Conservation (phyloP, 2,888 invertebrate species). For the Tholera decimalis region DNA sequence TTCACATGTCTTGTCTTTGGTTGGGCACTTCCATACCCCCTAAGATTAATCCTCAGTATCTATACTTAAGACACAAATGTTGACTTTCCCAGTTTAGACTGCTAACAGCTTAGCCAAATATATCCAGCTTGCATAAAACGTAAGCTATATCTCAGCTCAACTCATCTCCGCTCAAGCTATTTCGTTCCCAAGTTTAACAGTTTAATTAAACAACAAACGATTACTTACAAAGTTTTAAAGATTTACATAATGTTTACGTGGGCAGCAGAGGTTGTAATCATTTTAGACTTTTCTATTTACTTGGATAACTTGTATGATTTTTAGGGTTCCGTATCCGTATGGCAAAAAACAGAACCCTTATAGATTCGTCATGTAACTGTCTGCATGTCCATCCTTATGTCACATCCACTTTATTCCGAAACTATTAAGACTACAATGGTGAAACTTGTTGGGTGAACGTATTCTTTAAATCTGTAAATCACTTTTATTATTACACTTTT, state of each 20-base stretch:
- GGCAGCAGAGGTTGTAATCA: conserved; percentile 25
- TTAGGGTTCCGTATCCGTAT: not conserved
- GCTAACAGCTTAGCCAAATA: not conserved
- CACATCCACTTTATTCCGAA: no score
- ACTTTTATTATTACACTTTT: no score
- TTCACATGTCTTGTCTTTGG: no score
- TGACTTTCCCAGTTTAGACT: not conserved
- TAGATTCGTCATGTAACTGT: no score
- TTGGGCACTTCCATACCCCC: no score
- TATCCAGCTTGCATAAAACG: not conserved
- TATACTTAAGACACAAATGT: not conserved
- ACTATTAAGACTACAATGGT: no score
- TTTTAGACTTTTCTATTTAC: conserved; percentile 20
- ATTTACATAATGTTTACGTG: conserved; percentile 47
- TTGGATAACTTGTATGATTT: not conserved
- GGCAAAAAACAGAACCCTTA: no score
- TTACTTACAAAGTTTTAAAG: conserved; percentile 42
- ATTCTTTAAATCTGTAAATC: no score
- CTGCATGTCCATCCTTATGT: no score
- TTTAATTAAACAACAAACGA: conserved; percentile 56
- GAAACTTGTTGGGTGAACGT: no score
- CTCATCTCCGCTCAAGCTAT: conserved; percentile 7
- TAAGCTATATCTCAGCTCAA: conserved; percentile 23
- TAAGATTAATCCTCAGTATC: no score
- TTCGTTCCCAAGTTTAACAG: conserved; percentile 26